Conservation (phyloP, 2,888 invertebrate genomes). For the Neocrepidodera transversa region DNA sequence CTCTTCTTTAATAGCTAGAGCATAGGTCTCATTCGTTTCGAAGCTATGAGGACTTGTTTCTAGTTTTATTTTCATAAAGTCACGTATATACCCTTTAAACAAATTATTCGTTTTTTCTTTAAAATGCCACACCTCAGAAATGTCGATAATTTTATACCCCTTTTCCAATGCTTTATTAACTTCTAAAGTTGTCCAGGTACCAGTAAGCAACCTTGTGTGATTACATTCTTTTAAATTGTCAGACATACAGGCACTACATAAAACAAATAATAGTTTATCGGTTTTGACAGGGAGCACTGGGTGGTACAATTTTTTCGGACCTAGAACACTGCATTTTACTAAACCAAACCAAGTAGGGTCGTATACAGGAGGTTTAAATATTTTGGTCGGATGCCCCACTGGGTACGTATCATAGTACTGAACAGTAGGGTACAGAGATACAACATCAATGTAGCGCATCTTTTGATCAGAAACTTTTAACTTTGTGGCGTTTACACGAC, state of each 20-base stretch:
- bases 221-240: too few relatives aligned
- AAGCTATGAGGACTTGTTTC: slow-evolving; percentile 28
- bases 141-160: too few relatives aligned
- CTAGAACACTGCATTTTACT: too few relatives aligned
- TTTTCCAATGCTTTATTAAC: too few relatives aligned
- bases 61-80: too few relatives aligned
- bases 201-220: too few relatives aligned
- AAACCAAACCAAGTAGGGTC: too few relatives aligned
- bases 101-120: background rate
- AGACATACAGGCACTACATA: too few relatives aligned
- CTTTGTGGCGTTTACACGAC: background rate
- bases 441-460: slow-evolving; percentile 39
- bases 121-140: too few relatives aligned
- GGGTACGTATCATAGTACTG: slow-evolving; percentile 40
- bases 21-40: slow-evolving; percentile 30
- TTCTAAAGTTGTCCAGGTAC: too few relatives aligned
- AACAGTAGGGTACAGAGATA: slow-evolving; percentile 39
- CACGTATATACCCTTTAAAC: slow-evolving; percentile 29
- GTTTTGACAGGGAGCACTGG: background rate
- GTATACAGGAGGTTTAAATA: slow-evolving; percentile 27
- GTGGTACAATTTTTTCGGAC: too few relatives aligned
- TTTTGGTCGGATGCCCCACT: slow-evolving; percentile 37
- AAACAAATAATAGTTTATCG: too few relatives aligned
- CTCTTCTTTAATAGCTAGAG: slow-evolving; percentile 16
- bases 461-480: slow-evolving; percentile 23